Evolutionary conservation across 2,888 invertebrate species (phyloP), one percentile per base, ranked within the genome.

Genomic region (Heliconius charithonia): DNA sequence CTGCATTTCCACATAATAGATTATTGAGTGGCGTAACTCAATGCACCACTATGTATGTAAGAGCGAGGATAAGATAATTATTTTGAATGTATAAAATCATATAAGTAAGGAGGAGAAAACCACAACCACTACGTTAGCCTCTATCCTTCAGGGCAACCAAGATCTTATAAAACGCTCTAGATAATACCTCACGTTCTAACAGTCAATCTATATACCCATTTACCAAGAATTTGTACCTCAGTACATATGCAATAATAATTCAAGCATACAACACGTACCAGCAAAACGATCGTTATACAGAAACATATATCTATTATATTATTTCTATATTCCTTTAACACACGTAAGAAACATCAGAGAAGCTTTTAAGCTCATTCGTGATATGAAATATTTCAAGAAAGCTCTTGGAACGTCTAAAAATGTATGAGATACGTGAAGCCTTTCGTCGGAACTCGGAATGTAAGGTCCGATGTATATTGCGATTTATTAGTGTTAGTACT

Each of bases 321-420:
- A 37, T 16, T 6, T 32, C n/a, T 56, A 56, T 32, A 59, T 72
- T 72, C 13, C 72, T 25, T 56, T 32, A 59, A 72, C 59, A 32
- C 56, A 71, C 59, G 56, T 32, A 72, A 72, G 59, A n/a, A 37
- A 59, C 32, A 37, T 37, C 37, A 72, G 72, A n/a, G 71, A 56
- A 59, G 72, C 72, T 72, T 72, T 59, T 59, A 72, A 59, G 72
- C 72, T 72, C 72, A 72, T 72, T 59, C 72, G 59, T 59, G 72
- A 32, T 59, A 72, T 72, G 37, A 72, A 72, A 72, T 72, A 72
- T 72, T 72, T 56, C 32, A 56, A 72, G 71, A 59, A 56, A 56
- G 51, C 71, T 51, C 71, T 71, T 71, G 71, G 56, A 71, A 22
- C 72, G 25, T 72, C 56, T 72, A 72, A 72, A 72, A 59, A 72